Base-by-base conservation (phyloP, 2,797 vertebrate species). In the Halcyon leucocephala region DNA sequence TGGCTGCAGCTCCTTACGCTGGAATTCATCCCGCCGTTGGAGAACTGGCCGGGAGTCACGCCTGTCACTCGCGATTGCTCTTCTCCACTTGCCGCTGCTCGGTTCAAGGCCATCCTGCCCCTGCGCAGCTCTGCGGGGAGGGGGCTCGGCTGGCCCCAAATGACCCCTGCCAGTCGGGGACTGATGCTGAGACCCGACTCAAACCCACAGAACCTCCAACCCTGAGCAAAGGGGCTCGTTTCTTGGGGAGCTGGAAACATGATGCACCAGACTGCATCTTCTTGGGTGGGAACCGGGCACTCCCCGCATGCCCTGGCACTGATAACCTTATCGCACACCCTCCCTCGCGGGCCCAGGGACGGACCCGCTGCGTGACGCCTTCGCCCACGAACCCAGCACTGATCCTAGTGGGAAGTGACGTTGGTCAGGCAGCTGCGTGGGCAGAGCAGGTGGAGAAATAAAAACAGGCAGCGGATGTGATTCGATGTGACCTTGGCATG, bases 181-280 rank as follows among this genome's bases (percentile, higher is more conserved):
- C 10, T 4, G 0, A 6, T 16, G 33, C 58, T 7, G 5, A 66
- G 7, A 14, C 15, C 33, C 2, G 1, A 6, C n/a, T 1, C 54
- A 14, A 81, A 54, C 33, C 33, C 55, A 15, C n/a, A 0, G 0
- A 31, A 2, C 55, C 46, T 4, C 7, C 78, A 70, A 1, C 14
- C 37, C 29, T 0, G 7, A 31, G 25, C 0, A 2, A 18, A 22
- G 25, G 22, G 28, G 3, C 4, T 51, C 0, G 0, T 42, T 31
- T 52, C 64, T 44, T 3, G 1, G 7, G 70, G 28, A 24, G 35
- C 16, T 81, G 39, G 25, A 17, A 57, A 4, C 0, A 22, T 0
- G 25, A 29, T 28, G 28, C 49, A 19, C 17, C 60, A 42, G 35
- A 1, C 3, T 0, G 28, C 12, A 18, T 0, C 3, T 6, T 15